Evolutionary conservation across 2,888 invertebrate species (phyloP), one percentile per base, ranked within the genome.

Genomic region (Acheta domesticus): DNA sequence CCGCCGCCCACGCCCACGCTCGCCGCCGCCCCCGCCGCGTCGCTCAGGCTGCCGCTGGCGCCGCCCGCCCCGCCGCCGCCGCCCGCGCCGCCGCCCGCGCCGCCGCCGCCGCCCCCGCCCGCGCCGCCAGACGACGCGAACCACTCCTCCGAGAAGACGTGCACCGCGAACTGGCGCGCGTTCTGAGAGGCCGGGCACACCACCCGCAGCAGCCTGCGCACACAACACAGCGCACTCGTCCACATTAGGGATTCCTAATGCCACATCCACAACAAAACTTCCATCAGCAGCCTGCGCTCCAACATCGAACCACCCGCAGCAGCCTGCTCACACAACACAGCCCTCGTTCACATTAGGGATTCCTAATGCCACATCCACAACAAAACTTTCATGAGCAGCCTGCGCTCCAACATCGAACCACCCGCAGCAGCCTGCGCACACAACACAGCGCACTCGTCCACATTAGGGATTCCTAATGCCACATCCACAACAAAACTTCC

Each of bases 121-220:
- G 84, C 74, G 82, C 79, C 81, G 80, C 82, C 80, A 80, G 80
- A 62, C 83, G 81, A 36, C 1, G 89, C 89, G 84, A 89, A 89
- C 95, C 95, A 95, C 85, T 94, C 94, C 84, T 92, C 94, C 62
- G 93, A 93, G 88, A 94, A 94, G 82, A 94, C 90, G 83, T 94
- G 94, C 81, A 95, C 90, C 2, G 92, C 91, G 81, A 91, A 90
- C 74, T 91, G 91, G 49, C 90, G 87, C 11, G 91, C 90, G 21
- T 91, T 92, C 11, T 91, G 92, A 83, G 91, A 90, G 0, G 91
- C 91, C 0, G 95, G 95, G 84, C 95, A 95, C 62, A 95, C 90
- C 16, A 93, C 93, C 78, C 91, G 89, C 82, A 91, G 85, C 82
- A 92, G 84, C 84, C 90, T 88, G 83, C 49, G 23, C n/a, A 49